Conservation (phyloP, 2,113 vertebrate genomes). For the Pluvianellus socialis region DNA sequence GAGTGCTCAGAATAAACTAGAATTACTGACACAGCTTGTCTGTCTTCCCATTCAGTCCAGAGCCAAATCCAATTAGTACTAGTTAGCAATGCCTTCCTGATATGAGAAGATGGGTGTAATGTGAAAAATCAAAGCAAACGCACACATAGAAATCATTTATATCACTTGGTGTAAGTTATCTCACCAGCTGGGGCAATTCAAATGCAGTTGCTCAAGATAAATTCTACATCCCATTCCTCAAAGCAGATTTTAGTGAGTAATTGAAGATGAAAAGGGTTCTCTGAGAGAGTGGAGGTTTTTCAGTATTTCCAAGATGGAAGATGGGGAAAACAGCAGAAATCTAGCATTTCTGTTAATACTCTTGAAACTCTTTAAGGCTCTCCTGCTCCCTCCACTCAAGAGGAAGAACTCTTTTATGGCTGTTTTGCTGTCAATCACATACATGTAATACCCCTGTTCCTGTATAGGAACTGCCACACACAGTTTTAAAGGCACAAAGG, state of each 20-base stretch:
- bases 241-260: background rate
- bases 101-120: background rate
- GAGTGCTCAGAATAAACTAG: background rate
- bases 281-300: background rate
- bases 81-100: background rate
- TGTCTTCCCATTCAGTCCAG: background rate
- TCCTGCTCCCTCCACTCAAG: background rate
- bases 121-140: slow-evolving; percentile 1
- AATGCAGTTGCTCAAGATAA: background rate
- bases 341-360: background rate
- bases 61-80: background rate
- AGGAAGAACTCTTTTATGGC: background rate
- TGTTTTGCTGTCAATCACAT: background rate
- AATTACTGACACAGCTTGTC: background rate
- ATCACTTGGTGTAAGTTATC: background rate
- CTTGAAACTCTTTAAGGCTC: background rate
- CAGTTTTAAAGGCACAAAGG: background rate
- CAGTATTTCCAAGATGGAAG: background rate
- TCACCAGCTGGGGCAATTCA: background rate
- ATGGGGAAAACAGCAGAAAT: background rate
- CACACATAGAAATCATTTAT: background rate
- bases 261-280: background rate
- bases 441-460: background rate
- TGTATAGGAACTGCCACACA: background rate
- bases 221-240: background rate